Evolutionary conservation across 2,797 vertebrate genomes (phyloP).

Genomic region (Danio albolineatus): DNA sequence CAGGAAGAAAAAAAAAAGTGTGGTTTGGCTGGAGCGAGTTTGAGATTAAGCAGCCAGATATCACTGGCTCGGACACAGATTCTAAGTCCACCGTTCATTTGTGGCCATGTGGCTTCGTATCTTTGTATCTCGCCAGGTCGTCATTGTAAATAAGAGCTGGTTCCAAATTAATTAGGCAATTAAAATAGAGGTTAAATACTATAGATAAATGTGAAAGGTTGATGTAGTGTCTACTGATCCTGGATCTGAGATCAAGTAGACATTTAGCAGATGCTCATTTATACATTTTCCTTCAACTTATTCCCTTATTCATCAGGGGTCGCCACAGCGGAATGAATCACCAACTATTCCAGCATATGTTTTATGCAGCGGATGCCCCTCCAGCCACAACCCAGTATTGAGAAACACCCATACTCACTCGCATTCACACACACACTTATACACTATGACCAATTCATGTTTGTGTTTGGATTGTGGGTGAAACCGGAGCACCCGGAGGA

Average conservation of each 20-base stretch:
- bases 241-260: neutral
- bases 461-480: too few species aligned
- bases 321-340: too few species aligned
- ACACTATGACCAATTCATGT: too few species aligned
- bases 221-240: conserved; percentile 5
- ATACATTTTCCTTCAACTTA: too few species aligned
- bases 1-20: conserved; percentile 49
- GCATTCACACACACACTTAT: too few species aligned
- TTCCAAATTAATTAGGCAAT: conserved; percentile 33
- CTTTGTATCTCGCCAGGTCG: conserved; percentile 23
- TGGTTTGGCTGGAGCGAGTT: conserved; percentile 56
- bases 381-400: too few species aligned
- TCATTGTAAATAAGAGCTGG: conserved; percentile 43
- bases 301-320: too few species aligned
- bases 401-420: too few species aligned
- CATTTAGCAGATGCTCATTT: conserved; percentile 37
- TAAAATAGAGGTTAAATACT: conserved; percentile 34
- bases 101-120: conserved; percentile 40
- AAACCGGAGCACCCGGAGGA: too few species aligned
- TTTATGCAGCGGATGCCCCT: too few species aligned
- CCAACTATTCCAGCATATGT: too few species aligned
- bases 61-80: conserved; percentile 55
- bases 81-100: conserved; percentile 47
- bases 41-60: conserved; percentile 66
- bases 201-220: conserved; percentile 7